Conservation (phyloP, 1,140 invertebrate genomes). For the Megalonaias nervosa region DNA sequence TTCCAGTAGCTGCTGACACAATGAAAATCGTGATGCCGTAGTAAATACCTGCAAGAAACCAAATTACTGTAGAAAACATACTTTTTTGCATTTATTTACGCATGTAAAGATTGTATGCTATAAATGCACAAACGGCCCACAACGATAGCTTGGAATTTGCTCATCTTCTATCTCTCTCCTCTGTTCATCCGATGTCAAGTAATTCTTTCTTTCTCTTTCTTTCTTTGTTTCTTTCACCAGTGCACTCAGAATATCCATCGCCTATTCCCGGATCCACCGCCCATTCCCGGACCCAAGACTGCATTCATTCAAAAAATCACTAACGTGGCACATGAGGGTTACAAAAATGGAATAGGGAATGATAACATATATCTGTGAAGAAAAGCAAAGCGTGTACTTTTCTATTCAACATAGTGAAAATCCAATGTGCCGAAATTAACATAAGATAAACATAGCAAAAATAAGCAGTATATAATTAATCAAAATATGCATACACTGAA, state of each 20-base stretch:
- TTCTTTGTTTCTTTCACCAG: not conserved
- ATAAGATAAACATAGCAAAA: too few relatives aligned
- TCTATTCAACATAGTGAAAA: too few relatives aligned
- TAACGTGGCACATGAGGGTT: too few relatives aligned
- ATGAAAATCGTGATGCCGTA: constrained; percentile 94
- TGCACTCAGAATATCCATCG: not conserved
- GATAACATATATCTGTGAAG: too few relatives aligned
- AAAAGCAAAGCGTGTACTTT: too few relatives aligned
- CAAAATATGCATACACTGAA: too few relatives aligned
- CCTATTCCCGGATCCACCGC: too few relatives aligned
- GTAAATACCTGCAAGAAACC: constrained; percentile 81
- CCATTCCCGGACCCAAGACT: too few relatives aligned
- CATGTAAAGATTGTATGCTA: not conserved
- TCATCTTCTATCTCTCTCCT: not conserved
- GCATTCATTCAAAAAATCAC: too few relatives aligned
- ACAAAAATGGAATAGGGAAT: too few relatives aligned
- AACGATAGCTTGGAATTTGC: not conserved
- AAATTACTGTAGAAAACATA: not conserved
- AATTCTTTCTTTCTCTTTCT: not conserved
- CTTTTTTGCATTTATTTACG: not conserved
- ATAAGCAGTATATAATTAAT: too few relatives aligned
- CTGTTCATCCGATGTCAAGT: not conserved
- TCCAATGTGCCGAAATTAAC: too few relatives aligned
- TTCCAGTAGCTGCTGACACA: constrained; percentile 89
- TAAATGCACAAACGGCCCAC: not conserved